Evolutionary conservation across 2,888 invertebrate species (phyloP).

Genomic region (Lasioglossum vierecki): DNA sequence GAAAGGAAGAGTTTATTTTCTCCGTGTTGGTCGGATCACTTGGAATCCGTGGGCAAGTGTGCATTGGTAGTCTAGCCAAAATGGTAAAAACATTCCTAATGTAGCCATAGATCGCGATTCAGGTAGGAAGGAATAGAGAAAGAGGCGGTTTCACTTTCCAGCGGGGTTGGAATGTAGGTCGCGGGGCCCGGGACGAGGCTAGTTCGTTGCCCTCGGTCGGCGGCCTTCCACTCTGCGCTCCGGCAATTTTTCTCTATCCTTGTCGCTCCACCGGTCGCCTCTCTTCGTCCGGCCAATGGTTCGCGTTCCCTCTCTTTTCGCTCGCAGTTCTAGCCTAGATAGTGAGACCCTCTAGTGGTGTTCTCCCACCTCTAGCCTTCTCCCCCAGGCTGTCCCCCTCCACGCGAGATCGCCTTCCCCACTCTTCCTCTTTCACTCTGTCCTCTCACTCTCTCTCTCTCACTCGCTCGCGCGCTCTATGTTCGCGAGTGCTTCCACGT

Average conservation of each 20-base stretch:
- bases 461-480: background rate
- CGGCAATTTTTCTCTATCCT: conserved; percentile 75
- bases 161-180: conserved; percentile 83
- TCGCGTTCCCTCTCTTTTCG: conserved; percentile 48
- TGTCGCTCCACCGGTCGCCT: conserved; percentile 35
- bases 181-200: conserved; percentile 85
- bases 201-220: conserved; percentile 86
- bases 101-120: conserved; percentile 59
- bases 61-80: conserved; percentile 7
- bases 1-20: conserved; percentile 52
- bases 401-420: conserved; percentile 51
- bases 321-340: conserved; percentile 73
- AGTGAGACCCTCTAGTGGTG: conserved; percentile 64
- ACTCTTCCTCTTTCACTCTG: background rate
- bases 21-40: background rate
- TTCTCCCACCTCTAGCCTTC: conserved; percentile 63
- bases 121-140: conserved; percentile 73
- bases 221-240: conserved; percentile 85
- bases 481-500: conserved; percentile 54
- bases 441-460: background rate
- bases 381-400: conserved; percentile 52
- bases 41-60: background rate
- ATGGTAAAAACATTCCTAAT: conserved; percentile 54
- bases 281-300: conserved; percentile 47
- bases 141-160: conserved; percentile 84